Evolutionary conservation across 2,797 vertebrate species (phyloP), one percentile per base, ranked within the genome.

Genomic region (Acrossocheilus wenchowensis): DNA sequence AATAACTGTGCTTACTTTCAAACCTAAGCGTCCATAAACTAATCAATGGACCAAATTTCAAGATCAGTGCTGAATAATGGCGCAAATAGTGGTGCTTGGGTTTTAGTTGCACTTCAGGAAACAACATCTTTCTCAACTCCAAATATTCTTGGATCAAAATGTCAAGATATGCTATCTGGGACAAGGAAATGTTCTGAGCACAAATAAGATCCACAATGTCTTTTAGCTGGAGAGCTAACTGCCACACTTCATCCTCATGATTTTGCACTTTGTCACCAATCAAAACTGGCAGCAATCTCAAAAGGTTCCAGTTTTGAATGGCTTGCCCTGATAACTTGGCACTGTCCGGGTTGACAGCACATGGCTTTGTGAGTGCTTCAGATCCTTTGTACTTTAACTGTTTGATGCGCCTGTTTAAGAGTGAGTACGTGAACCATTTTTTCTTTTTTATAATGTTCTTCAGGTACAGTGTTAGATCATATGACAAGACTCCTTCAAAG

Each of bases 1-100:
- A 87, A 19, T 86, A 89, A 26, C 75, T 84, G 73, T 90, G 89
- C 26, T 90, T 90, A 87, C 91, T 91, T 89, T 91, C 87, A 45
- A 91, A 91, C 5, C 54, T 12, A 45, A 89, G 75, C 0, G 86
- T 89, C 90, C 90, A 91, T 5, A 91, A 1, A 39, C 85, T 73
- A 0, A 92, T 91, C 60, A 92, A 57, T 2, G 88, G 89, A 6
- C 87, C 90, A 88, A 87, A 89, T 72, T 88, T 91, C 15, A 92
- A 79, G 21, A 90, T 80, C 26, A 89, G 78, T 30, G 30, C 30
- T 30, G 30, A 30, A 30, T 30, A 30, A 30, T 30, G 30, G 30
- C 30, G 30, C 30, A 30, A 30, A 30, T 30, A 30, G 30, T 30
- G 30, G 30, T 30, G 30, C 30, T 30, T 30, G 30, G 30, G 30